These are phyloP conservation scores for Bombyx mori DNA, from an alignment of 1,140 invertebrate species.

Conservation along the genomic window DNA sequence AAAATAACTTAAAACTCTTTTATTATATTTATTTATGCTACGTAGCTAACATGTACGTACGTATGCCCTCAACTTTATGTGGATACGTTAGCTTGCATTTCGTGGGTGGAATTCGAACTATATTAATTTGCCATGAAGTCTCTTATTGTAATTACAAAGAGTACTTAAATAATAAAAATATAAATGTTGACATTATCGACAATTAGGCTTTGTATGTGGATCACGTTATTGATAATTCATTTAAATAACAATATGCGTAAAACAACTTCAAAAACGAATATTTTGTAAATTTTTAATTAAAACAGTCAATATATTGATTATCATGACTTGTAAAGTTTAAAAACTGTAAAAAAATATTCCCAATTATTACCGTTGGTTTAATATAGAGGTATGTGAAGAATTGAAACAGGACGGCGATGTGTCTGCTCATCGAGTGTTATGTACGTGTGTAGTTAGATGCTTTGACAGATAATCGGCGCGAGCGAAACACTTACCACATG, in stretches of 20 bases:
- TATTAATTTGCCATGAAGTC: too few species aligned
- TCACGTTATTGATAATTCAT: too few species aligned
- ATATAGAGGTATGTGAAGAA: conserved; percentile 50
- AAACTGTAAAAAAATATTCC: conserved; percentile 70
- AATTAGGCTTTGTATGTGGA: too few species aligned
- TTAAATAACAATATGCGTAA: conserved; percentile 2
- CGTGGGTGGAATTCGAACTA: too few species aligned
- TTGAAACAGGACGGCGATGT: conserved; percentile 44
- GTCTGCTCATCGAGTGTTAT: conserved; percentile 72
- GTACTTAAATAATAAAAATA: too few species aligned
- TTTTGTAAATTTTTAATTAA: conserved; percentile 57
- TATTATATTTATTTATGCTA: too few species aligned
- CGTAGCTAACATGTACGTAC: too few species aligned
- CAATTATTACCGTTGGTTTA: conserved; percentile 49
- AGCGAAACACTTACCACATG: conserved; percentile 92
- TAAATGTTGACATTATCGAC: too few species aligned
- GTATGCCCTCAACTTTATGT: too few species aligned
- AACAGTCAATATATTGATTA: conserved; percentile 55
- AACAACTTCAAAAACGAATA: conserved; percentile 58
- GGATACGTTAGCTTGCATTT: too few species aligned
- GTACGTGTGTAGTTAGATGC: conserved; percentile 90
- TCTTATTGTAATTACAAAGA: too few species aligned
- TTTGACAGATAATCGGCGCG: conserved; percentile 92
- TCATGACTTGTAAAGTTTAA: conserved; percentile 59
- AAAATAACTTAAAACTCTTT: too few species aligned